Evolutionary conservation across 2,797 vertebrate species (phyloP).

Genomic region (Parauchenoglanis punctatus): DNA sequence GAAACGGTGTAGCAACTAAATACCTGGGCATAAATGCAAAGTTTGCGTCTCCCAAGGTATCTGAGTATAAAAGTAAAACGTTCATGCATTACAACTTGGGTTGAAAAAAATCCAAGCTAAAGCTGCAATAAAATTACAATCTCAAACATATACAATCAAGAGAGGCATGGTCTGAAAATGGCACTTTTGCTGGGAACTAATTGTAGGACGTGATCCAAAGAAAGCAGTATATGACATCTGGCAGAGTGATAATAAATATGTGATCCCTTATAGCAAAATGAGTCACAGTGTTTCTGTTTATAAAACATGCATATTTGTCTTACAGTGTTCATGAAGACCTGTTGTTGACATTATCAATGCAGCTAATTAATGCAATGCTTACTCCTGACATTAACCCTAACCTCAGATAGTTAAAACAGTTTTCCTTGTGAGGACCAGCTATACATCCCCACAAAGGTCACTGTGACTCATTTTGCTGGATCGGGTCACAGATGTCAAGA

Average conservation of each 20-base stretch:
- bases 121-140: background rate
- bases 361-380: too few relatives aligned
- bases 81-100: background rate
- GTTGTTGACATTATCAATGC: too few relatives aligned
- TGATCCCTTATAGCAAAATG: too few relatives aligned
- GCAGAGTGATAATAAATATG: background rate
- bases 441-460: too few relatives aligned
- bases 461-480: too few relatives aligned
- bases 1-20: background rate
- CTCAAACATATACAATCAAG: background rate
- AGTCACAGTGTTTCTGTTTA: too few relatives aligned
- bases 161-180: background rate
- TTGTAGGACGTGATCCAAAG: background rate
- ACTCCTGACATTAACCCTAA: too few relatives aligned
- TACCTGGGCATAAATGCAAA: background rate
- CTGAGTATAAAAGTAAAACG: background rate
- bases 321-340: too few relatives aligned
- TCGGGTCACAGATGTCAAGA: too few relatives aligned
- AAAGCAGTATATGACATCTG: background rate
- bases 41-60: background rate
- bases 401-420: too few relatives aligned
- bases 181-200: background rate
- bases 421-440: too few relatives aligned
- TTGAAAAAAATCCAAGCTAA: background rate
- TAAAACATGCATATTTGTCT: too few relatives aligned